A percentile compares a stretch with the other conserved stretches of the same genome.
phyloP scores from a whole-genome alignment of 2,888 invertebrate species.

The Boloria euphrosyne region DNA sequence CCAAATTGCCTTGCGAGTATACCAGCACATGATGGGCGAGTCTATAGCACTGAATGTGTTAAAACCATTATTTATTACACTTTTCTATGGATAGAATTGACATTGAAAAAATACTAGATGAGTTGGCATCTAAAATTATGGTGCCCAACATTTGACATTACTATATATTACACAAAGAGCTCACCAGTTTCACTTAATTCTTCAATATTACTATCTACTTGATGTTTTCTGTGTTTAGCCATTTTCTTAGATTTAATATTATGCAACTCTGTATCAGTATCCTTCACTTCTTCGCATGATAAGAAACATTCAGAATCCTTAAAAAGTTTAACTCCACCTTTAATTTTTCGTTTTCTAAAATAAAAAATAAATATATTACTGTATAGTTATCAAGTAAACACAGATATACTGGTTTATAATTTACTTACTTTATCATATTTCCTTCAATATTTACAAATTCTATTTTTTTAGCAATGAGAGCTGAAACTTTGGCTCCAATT shows the following conservation, averaged over 20 bases:
- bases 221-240: conserved; percentile 51
- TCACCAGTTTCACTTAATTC: conserved; percentile 52
- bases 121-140: background rate
- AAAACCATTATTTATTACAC: no score
- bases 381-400: background rate
- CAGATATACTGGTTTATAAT: background rate
- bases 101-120: no score
- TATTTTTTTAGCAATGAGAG: conserved; percentile 69
- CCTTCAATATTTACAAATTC: conserved; percentile 62
- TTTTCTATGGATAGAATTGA: no score
- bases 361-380: background rate
- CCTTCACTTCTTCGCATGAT: conserved; percentile 61
- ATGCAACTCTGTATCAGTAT: conserved; percentile 61
- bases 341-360: conserved; percentile 62
- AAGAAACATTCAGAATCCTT: conserved; percentile 65
- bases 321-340: conserved; percentile 76
- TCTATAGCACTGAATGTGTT: no score
- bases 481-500: conserved; percentile 77
- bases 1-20: no score
- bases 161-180: conserved; percentile 1
- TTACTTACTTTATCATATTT: conserved; percentile 54
- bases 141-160: background rate
- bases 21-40: no score
- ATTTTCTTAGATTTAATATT: conserved; percentile 60
- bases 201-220: conserved; percentile 43